A percentile compares a stretch with the other conserved stretches of the same genome.
These are phyloP conservation scores for Dyspetes luteomarginatus DNA, from an alignment of 2,888 invertebrate genomes.

Conservation along the genomic window DNA sequence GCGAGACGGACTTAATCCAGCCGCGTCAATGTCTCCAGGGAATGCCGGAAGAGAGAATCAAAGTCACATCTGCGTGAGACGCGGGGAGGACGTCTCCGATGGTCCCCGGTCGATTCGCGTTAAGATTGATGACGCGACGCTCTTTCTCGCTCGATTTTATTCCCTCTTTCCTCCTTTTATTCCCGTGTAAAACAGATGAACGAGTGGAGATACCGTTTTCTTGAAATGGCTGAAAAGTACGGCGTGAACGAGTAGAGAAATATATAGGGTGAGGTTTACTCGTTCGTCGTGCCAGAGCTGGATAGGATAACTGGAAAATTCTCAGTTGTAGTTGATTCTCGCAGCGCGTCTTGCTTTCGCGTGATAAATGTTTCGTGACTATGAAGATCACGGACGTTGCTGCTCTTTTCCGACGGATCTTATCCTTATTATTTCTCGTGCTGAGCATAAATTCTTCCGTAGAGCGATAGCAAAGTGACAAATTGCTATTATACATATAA, in stretches of 20 bases:
- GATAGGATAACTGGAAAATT: slow-evolving; percentile 64
- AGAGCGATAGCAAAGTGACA: neutral
- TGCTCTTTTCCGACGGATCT: slow-evolving; percentile 26
- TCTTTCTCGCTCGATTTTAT: slow-evolving; percentile 61
- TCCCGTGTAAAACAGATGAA: slow-evolving; percentile 52
- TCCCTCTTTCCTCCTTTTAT: slow-evolving; percentile 59
- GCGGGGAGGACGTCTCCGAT: slow-evolving; percentile 75
- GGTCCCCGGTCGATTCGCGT: slow-evolving; percentile 74
- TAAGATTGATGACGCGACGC: slow-evolving; percentile 81
- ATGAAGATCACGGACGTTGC: slow-evolving; percentile 57
- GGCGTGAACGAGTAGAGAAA: slow-evolving; percentile 31
- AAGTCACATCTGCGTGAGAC: slow-evolving; percentile 83
- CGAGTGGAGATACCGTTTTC: slow-evolving; percentile 34
- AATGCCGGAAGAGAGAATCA: slow-evolving; percentile 79
- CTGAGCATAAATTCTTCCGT: neutral
- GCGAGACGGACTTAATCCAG: slow-evolving; percentile 79
- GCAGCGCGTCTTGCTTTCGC: slow-evolving; percentile 48
- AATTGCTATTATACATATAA: too few relatives aligned
- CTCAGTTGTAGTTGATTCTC: slow-evolving; percentile 50
- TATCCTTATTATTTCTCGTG: neutral
- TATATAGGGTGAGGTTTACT: slow-evolving; percentile 66
- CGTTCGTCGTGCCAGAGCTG: slow-evolving; percentile 65
- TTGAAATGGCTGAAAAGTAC: slow-evolving; percentile 32
- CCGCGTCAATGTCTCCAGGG: slow-evolving; percentile 78
- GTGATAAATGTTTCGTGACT: slow-evolving; percentile 72